Percentiles rank a stretch among this genome's conserved stretches.
These are phyloP conservation scores for Buathra laborator DNA, from an alignment of 2,888 invertebrate species.

Conservation along the genomic window DNA sequence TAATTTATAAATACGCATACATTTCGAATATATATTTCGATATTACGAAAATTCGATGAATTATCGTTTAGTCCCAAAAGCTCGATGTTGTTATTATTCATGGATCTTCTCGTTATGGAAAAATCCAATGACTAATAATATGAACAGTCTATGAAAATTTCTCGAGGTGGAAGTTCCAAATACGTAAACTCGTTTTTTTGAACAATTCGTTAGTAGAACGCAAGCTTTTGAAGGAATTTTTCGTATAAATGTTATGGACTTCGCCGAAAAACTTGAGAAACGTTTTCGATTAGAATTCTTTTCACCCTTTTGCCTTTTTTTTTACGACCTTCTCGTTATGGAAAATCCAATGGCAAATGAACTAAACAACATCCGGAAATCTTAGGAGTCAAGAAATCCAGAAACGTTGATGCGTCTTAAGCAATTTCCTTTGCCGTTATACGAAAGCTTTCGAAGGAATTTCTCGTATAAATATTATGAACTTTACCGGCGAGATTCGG, in stretches of 20 bases:
- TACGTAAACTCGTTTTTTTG: conserved; percentile 1
- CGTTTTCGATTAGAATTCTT: conserved; percentile 19
- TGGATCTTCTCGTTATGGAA: background rate
- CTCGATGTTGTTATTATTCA: background rate
- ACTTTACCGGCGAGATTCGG: too few relatives aligned
- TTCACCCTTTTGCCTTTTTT: conserved; percentile 48
- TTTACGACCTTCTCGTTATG: background rate
- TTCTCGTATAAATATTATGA: too few relatives aligned
- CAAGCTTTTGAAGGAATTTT: conserved; percentile 60
- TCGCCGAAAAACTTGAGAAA: conserved; percentile 34
- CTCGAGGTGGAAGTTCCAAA: background rate
- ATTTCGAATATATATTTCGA: background rate
- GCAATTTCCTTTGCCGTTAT: too few relatives aligned
- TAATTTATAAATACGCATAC: conserved; percentile 29
- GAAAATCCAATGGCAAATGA: too few relatives aligned
- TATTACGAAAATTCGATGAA: conserved; percentile 20
- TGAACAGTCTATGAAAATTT: conserved; percentile 1
- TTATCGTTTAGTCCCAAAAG: conserved; percentile 9
- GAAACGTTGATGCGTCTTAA: too few relatives aligned
- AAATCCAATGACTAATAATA: conserved; percentile 6
- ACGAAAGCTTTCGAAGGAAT: too few relatives aligned
- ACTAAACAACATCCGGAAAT: too few relatives aligned
- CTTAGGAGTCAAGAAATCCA: too few relatives aligned
- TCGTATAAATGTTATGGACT: conserved; percentile 71
- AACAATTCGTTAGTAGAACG: conserved; percentile 4